Percentiles rank a stretch among this genome's conserved stretches.
Evolutionary conservation across 2,888 invertebrate genomes (phyloP).

Genomic region (Aphrophora alni): DNA sequence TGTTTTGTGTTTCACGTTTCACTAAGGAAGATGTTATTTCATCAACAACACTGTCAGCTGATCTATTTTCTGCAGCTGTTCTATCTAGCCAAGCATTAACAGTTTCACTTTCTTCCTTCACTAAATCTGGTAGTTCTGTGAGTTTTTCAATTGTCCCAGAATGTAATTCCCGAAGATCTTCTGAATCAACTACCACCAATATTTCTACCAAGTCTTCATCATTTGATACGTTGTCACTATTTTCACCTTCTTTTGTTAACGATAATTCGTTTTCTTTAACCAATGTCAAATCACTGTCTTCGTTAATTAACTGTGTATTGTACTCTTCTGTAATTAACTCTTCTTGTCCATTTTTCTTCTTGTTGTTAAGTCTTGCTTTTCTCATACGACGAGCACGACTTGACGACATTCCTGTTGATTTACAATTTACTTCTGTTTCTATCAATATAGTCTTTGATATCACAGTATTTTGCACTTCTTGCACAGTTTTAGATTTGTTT

Average conservation of each 20-base stretch:
- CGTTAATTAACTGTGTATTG: not conserved
- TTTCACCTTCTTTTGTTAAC: too few relatives aligned
- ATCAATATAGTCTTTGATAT: not conserved
- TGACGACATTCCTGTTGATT: conserved; percentile 15
- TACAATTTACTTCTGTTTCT: not conserved
- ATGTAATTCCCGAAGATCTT: not conserved
- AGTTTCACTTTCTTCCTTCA: not conserved
- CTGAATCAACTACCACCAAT: not conserved
- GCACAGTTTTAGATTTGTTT: conserved; percentile 48
- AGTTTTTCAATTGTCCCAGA: not conserved
- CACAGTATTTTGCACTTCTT: not conserved
- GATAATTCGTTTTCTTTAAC: too few relatives aligned
- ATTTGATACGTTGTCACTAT: not conserved
- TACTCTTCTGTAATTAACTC: not conserved
- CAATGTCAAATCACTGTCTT: not conserved
- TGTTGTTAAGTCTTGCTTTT: conserved; percentile 16
- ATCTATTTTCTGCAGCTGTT: not conserved
- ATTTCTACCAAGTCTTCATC: not conserved
- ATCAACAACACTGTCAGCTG: too few relatives aligned
- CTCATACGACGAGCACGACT: conserved; percentile 15
- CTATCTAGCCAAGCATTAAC: not conserved
- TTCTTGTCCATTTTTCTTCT: not conserved
- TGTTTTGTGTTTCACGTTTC: too few relatives aligned
- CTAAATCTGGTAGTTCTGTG: not conserved
- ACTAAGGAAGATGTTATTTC: too few relatives aligned